A percentile compares a stretch with the other conserved stretches of the same genome.
Evolutionary conservation across 2,888 invertebrate genomes (phyloP).

Genomic region (Oxystoma pomonae): DNA sequence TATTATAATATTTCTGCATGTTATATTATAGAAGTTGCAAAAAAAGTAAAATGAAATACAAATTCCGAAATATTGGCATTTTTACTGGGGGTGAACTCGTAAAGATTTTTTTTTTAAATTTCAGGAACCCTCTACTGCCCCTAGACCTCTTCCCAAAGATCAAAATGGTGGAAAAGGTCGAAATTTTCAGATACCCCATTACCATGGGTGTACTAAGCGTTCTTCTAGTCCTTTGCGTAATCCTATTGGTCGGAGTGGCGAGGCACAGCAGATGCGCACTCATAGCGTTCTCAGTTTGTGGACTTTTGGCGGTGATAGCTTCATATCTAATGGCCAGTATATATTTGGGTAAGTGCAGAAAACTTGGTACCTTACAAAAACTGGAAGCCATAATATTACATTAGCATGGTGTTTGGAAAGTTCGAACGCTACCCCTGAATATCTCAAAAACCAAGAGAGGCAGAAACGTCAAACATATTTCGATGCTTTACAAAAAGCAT

Average conservation of each 20-base stretch:
- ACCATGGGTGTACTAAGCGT: constrained; percentile 85
- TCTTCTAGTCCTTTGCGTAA: constrained; percentile 81
- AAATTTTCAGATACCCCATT: constrained; percentile 76
- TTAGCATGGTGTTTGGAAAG: no score
- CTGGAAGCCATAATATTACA: no score
- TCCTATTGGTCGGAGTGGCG: constrained; percentile 85
- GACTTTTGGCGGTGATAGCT: constrained; percentile 78
- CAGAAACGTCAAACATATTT: no score
- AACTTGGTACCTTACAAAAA: no score
- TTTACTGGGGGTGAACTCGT: no score
- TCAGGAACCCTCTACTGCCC: constrained; percentile 51
- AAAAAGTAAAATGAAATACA: no score
- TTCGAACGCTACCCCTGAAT: no score
- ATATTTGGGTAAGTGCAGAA: constrained; percentile 59
- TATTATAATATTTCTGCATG: no score
- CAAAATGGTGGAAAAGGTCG: constrained; percentile 63
- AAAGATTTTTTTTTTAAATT: constrained; percentile 2
- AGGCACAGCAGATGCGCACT: constrained; percentile 85
- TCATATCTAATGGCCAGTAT: constrained; percentile 88
- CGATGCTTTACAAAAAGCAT: no score
- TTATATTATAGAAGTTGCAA: no score
- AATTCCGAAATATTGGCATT: no score
- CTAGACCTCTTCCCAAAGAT: constrained; percentile 63
- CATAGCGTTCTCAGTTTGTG: constrained; percentile 85
- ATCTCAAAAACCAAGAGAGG: no score